phyloP scores from a whole-genome alignment of 2,113 vertebrate genomes.

The Xyliphius kryptos region DNA sequence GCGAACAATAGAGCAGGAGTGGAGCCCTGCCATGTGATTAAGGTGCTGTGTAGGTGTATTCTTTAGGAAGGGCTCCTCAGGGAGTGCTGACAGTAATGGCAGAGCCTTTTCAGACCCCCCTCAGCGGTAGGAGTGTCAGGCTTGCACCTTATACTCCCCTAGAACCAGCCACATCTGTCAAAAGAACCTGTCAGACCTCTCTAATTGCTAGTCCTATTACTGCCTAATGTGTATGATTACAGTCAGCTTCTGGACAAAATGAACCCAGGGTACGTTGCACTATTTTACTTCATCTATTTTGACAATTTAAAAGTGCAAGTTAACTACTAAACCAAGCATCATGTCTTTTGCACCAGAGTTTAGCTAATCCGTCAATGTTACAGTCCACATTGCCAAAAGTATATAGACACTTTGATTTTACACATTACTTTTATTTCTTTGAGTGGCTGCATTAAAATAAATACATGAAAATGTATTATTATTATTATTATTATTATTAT shows the following conservation, averaged over 20 bases:
- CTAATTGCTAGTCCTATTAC: constrained; percentile 36
- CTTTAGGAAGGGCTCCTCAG: constrained; percentile 14
- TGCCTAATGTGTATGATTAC: constrained; percentile 37
- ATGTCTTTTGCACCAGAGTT: background rate
- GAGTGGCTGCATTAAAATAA: too few relatives aligned
- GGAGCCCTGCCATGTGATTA: constrained; percentile 10
- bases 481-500: too few relatives aligned
- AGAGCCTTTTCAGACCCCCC: constrained; percentile 21
- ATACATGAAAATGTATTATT: too few relatives aligned
- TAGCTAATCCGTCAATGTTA: background rate
- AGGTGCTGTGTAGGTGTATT: constrained; percentile 35
- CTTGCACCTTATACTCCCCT: constrained; percentile 7
- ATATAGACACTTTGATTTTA: too few relatives aligned
- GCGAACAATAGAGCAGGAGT: constrained; percentile 8
- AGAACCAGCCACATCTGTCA: constrained; percentile 37
- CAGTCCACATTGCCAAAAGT: too few relatives aligned
- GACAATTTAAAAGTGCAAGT: too few relatives aligned
- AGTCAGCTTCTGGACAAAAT: constrained; percentile 22
- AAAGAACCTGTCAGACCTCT: constrained; percentile 19
- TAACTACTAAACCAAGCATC: background rate
- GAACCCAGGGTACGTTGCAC: constrained; percentile 12
- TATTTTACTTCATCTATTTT: constrained; percentile 17
- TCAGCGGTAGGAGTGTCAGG: constrained; percentile 8
- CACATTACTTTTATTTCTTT: too few relatives aligned
- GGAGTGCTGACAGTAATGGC: constrained; percentile 32